A percentile compares a stretch with the other conserved stretches of the same genome.
These are phyloP conservation scores for Caenorhabditis remanei DNA, from an alignment of 1,140 invertebrate species.

Conservation along the genomic window DNA sequence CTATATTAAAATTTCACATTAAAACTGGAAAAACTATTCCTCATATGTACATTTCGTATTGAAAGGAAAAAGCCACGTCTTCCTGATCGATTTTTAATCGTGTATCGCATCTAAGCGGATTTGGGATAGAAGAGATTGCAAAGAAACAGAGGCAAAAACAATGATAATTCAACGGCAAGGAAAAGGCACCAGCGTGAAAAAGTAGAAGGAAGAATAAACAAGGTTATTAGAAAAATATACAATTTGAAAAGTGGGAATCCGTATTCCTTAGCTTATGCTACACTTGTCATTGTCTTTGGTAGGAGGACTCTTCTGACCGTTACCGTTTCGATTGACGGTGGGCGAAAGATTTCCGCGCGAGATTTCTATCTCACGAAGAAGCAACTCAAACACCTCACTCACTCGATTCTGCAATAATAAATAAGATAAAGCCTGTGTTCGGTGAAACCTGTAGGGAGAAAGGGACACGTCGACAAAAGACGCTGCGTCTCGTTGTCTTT, in stretches of 20 bases:
- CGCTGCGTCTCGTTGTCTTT: not conserved
- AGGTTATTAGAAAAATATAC: constrained; percentile 1
- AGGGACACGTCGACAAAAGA: not conserved
- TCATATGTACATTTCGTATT: not conserved
- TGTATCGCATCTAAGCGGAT: constrained; percentile 22
- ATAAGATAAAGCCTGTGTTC: not conserved
- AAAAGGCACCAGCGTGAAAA: not conserved
- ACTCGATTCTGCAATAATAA: constrained; percentile 36
- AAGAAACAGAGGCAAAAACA: not conserved
- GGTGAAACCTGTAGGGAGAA: not conserved
- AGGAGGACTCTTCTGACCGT: not conserved
- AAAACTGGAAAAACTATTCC: not conserved
- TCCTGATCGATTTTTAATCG: not conserved
- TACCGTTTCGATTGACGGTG: not conserved
- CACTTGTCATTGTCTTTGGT: not conserved
- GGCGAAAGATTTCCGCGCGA: constrained; percentile 42
- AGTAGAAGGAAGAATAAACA: not conserved
- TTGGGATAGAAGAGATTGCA: not conserved
- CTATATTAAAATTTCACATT: not conserved
- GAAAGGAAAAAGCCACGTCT: not conserved
- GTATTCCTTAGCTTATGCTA: not conserved
- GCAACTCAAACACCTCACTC: constrained; percentile 38
- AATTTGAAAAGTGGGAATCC: not conserved
- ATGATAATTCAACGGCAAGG: not conserved
- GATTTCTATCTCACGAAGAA: constrained; percentile 53